Conservation (phyloP, 2,797 vertebrate genomes). For the Darevskia nairensis region DNA sequence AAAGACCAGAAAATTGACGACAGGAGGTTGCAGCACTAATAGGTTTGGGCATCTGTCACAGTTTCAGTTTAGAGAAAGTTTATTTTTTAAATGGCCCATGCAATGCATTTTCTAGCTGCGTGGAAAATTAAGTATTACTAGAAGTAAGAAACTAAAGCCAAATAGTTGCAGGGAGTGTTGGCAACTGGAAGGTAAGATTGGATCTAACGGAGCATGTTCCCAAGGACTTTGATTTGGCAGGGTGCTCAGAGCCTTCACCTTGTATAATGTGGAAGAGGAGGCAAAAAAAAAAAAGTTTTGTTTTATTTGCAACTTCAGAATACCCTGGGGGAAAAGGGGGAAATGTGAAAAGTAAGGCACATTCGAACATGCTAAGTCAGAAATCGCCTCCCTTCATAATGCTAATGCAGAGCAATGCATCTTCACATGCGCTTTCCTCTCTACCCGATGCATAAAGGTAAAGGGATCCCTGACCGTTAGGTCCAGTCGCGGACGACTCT, state of each 20-base stretch:
- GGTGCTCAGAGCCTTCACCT: not conserved
- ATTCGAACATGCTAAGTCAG: conserved; percentile 24
- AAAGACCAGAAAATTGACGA: not conserved
- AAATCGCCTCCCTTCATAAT: not conserved
- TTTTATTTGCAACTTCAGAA: not conserved
- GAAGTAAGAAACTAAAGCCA: not conserved
- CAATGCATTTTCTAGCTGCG: not conserved
- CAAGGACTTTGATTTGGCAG: not conserved
- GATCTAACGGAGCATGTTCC: not conserved
- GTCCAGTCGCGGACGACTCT: no score
- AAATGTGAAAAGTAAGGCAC: not conserved
- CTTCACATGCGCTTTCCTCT: not conserved
- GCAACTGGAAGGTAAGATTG: not conserved
- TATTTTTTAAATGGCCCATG: not conserved
- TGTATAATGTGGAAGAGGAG: accelerated
- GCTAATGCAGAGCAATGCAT: not conserved
- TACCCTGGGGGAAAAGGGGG: accelerated
- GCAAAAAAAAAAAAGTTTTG: not conserved
- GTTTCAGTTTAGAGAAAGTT: not conserved
- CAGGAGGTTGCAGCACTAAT: not conserved
- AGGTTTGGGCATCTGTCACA: not conserved
- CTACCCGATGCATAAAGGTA: conserved; percentile 28
- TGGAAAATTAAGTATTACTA: not conserved
- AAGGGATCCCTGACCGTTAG: no score
- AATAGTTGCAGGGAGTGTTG: not conserved